A percentile compares a stretch with the other conserved stretches of the same genome.
Evolutionary conservation across 2,113 vertebrate genomes (phyloP).

Genomic region (Ptilonorhynchus violaceus): DNA sequence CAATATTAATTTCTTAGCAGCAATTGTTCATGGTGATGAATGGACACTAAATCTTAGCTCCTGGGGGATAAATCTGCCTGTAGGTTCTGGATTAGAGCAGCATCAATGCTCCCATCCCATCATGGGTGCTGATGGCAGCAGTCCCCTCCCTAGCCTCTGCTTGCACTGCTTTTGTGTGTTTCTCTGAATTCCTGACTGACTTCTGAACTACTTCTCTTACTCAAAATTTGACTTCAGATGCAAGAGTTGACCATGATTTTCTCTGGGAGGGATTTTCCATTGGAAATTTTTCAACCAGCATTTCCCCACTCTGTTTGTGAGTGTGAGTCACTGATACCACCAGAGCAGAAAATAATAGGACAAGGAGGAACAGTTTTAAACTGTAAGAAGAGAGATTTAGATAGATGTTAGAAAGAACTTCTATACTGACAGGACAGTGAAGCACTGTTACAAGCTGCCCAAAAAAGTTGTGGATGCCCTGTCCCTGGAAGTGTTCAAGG

Average conservation of each 20-base stretch:
- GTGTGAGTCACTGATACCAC: background rate
- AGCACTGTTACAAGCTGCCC: background rate
- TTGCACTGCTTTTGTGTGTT: background rate
- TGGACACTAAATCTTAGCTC: background rate
- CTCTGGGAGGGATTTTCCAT: background rate
- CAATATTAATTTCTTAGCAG: background rate
- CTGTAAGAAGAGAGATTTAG: background rate
- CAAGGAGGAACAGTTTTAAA: background rate
- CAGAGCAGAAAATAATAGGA: background rate
- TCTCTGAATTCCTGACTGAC: background rate
- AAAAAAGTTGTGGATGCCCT: background rate
- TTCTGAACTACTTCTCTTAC: background rate
- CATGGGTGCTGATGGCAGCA: accelerated
- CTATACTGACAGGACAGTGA: background rate
- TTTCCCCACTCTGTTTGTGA: background rate
- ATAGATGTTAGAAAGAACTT: background rate
- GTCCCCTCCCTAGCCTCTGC: background rate
- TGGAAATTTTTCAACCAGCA: background rate
- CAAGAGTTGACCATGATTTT: background rate
- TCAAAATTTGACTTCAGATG: background rate
- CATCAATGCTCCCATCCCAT: background rate
- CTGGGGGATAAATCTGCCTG: background rate
- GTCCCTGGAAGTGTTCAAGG: background rate
- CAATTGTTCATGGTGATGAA: background rate
- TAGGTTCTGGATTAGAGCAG: background rate